These are phyloP conservation scores for Brachyptera risi DNA, from an alignment of 2,888 invertebrate species.

Conservation along the genomic window DNA sequence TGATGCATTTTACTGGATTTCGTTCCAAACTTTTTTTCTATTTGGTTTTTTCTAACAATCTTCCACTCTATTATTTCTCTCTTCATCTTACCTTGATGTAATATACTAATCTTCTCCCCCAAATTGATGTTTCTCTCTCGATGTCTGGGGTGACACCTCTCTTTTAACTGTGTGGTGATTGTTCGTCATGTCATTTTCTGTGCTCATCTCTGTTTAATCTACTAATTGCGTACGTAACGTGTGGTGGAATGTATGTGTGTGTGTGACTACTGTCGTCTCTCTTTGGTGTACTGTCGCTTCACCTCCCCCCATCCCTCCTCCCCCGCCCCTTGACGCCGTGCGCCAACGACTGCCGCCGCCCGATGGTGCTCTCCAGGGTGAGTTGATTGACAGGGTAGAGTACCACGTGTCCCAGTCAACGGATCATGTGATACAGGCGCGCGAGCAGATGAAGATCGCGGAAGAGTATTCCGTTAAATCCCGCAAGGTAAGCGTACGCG, in stretches of 20 bases:
- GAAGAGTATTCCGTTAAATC: conserved; percentile 82
- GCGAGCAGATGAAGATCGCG: conserved; percentile 72
- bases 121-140: neutral
- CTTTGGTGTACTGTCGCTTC: conserved; percentile 13
- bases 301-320: conserved; percentile 38
- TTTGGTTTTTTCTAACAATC: neutral
- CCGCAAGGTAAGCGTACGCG: conserved; percentile 67
- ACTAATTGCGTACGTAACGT: conserved; percentile 4
- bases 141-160: neutral
- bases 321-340: conserved; percentile 29
- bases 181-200: conserved; percentile 33
- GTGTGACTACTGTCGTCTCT: conserved; percentile 11
- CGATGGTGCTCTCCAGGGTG: conserved; percentile 60
- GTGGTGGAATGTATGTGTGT: conserved; percentile 17
- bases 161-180: conserved; percentile 4
- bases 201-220: conserved; percentile 23
- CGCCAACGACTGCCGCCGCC: conserved; percentile 43
- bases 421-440: conserved; percentile 78
- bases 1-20: neutral
- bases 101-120: neutral
- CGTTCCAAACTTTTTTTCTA: conserved; percentile 4
- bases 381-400: conserved; percentile 92
- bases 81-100: neutral
- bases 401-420: conserved; percentile 84
- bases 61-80: conserved; percentile 20